Evolutionary conservation across 2,113 vertebrate species (phyloP), one percentile per base, ranked within the genome.

Genomic region (Cebidichthys violaceus): DNA sequence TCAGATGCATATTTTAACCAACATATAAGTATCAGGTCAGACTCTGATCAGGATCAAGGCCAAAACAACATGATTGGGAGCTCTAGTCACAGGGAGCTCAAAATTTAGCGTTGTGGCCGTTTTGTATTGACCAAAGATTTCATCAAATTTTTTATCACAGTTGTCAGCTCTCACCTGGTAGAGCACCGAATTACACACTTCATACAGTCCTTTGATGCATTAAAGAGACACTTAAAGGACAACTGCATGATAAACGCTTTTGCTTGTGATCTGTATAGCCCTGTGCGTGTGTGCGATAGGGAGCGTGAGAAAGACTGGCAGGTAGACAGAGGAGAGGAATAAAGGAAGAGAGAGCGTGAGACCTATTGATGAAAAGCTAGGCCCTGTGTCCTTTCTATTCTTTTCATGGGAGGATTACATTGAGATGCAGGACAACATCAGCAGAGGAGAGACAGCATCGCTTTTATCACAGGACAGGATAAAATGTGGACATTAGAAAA

Each of bases 341-440:
- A 75, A 69, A 73, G 29, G 52, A 62, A 78, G 64, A 75, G 59
- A 75, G 68, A 75, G 62, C 4, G 6, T 1, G 20, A 74, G 68
- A 75, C 50, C 67, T 72, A 45, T 54, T 87, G 87, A 89, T 78
- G 75, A 81, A 86, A 59, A 85, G 77, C 84, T 37, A 6, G 24
- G n/a, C 54, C n/a, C 13, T 57, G 10, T 61, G 81, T 91, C 64
- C 80, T 81, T 79, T 83, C 71, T 71, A 35, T 72, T 83, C 67
- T 82, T 83, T 77, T 72, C 50, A 80, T 62, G 55, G 43, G 61
- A 72, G 65, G 74, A 81, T 87, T 75, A 71, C 81, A 90, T 92
- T 93, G 83, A 86, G 86, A 92, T 94, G 86, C 90, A 86, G 79
- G 87, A 87, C 87, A 85, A 77, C 85, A 81, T 82, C 37, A 15